Base-by-base conservation (phyloP, 2,797 vertebrate species). In the Hipposideros larvatus region DNA sequence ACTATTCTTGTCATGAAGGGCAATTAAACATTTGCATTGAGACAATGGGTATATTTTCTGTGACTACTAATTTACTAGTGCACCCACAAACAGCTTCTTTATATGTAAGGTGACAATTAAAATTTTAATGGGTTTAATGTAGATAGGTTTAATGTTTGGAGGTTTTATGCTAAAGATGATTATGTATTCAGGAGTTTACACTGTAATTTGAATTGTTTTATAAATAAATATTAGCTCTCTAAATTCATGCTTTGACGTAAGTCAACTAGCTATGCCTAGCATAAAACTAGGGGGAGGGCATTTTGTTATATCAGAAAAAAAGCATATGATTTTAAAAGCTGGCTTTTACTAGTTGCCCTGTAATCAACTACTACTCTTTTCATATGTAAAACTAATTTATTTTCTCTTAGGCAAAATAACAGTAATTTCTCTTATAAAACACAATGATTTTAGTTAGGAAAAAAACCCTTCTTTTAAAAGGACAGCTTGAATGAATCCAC, bases 1-100 rank as follows among this genome's bases (percentile, higher is more conserved):
- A 51, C 66, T 95, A 61, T 95, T 96, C 92, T 96, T 95, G 43
- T 95, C 90, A 93, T 68, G 92, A 96, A 95, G 86, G 92, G 68
- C 80, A 95, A 96, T 90, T 91, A 90, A 91, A 89, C 71, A 95
- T 94, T 97, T 97, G n/a, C 53, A 95, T 16, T 68, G 92, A 94
- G 74, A 87, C 65, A 92, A 90, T 0, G 11, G 24, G 48, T 86
- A 82, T 90, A 84, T 95, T 97, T 96, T 95, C 90, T 84, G 88
- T 96, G 93, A 88, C 87, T 96, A 77, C 34, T 82, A 95, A 95
- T 87, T 96, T 92, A 92, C 14, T 71, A 90, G 34, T 26, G 65
- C 4, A 21, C 87, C 66, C 68, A 93, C 18, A 73, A 95, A 94
- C 41, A 93, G 48, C 48, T 51, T 51, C 75, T 88, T 97, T 97